A percentile compares a stretch with the other conserved stretches of the same genome.
These are phyloP conservation scores for Sebastes melanostomus DNA, from an alignment of 2,797 vertebrate species.

Conservation along the genomic window DNA sequence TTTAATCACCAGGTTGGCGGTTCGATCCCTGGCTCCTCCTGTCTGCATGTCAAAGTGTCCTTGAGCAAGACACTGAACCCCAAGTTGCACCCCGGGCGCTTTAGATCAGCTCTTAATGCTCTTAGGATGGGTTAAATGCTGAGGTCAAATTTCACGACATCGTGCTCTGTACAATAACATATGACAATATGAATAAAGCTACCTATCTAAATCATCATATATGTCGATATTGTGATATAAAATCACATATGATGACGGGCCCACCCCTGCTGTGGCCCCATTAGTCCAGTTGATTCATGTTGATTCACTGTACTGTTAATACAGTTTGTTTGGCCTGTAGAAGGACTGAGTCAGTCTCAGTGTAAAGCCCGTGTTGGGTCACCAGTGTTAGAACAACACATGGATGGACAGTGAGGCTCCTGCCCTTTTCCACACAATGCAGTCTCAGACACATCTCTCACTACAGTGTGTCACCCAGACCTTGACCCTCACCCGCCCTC, in stretches of 20 bases:
- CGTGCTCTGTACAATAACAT: no score
- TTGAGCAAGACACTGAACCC: not conserved
- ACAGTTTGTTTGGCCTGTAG: not conserved
- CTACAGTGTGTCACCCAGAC: constrained; percentile 23
- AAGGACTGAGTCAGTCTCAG: not conserved
- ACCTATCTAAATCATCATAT: not conserved
- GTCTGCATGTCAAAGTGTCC: not conserved
- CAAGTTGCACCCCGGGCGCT: not conserved
- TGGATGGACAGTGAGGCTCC: constrained; percentile 22
- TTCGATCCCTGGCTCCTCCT: not conserved
- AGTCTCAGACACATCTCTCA: constrained; percentile 20
- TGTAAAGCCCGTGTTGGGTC: constrained; percentile 20
- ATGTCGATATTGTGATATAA: not conserved
- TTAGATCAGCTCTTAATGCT: not conserved
- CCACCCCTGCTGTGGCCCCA: not conserved
- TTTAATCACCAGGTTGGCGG: not conserved
- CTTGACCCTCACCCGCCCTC: constrained; percentile 24
- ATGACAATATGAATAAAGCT: no score
- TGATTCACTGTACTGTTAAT: not conserved
- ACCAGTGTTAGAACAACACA: constrained; percentile 25
- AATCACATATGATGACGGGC: not conserved
- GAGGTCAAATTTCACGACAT: not conserved
- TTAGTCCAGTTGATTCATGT: not conserved
- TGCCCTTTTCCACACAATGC: constrained; percentile 52
- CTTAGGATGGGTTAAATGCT: no score